These are phyloP conservation scores for Trochalopteron elliotii DNA, from an alignment of 2,113 vertebrate species.

Conservation along the genomic window DNA sequence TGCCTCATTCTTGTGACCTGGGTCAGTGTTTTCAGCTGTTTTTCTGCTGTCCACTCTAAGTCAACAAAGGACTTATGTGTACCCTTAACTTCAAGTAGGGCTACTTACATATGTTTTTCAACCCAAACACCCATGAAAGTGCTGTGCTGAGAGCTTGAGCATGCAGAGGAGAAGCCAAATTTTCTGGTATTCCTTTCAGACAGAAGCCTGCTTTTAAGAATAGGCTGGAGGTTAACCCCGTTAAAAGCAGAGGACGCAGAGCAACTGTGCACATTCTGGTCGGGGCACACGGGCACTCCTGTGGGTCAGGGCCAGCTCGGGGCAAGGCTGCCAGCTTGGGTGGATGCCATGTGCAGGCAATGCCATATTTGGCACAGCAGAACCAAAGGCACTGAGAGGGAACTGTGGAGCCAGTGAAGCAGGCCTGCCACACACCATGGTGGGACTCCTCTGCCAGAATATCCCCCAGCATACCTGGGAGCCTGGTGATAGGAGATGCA, in stretches of 20 bases:
- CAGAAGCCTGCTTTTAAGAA: neutral
- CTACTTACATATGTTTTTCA: neutral
- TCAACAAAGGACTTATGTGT: constrained; percentile 47
- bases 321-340: neutral
- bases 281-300: fast-evolving
- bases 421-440: fast-evolving
- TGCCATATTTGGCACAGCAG: neutral
- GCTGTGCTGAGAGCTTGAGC: neutral
- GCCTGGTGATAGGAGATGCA: neutral
- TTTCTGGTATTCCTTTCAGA: neutral
- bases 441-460: neutral
- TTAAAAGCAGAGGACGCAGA: neutral
- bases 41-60: neutral
- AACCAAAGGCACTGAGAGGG: neutral
- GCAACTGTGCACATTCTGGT: neutral
- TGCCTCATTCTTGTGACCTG: neutral
- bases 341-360: neutral
- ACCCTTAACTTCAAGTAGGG: constrained; percentile 17
- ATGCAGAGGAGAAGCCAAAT: neutral
- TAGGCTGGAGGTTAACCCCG: neutral
- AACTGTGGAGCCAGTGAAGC: neutral
- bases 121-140: neutral
- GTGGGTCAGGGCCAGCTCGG: neutral
- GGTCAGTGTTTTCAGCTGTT: constrained; percentile 45
- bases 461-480: neutral